phyloP scores from a whole-genome alignment of 2,113 vertebrate genomes.

The Strix uralensis region DNA sequence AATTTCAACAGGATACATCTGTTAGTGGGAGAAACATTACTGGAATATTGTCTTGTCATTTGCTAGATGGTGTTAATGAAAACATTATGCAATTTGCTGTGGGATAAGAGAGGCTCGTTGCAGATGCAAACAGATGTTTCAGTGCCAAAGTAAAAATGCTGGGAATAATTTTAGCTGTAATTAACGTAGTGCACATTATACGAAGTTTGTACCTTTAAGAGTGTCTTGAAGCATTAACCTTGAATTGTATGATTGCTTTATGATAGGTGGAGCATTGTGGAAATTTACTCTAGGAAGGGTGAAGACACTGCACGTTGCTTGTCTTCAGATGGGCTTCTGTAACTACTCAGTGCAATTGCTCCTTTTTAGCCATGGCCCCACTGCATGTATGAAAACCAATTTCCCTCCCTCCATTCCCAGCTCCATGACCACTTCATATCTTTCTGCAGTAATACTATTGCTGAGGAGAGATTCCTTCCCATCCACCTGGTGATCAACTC shows the following conservation, averaged over 20 bases:
- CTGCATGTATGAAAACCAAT: background rate
- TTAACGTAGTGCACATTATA: conserved; percentile 58
- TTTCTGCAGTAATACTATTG: background rate
- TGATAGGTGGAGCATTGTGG: background rate
- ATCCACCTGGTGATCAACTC: background rate
- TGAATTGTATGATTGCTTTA: conserved; percentile 40
- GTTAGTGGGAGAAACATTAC: conserved; percentile 37
- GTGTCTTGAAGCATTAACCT: conserved; percentile 55
- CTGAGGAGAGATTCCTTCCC: background rate
- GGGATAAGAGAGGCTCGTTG: conserved; percentile 38
- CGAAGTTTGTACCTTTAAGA: conserved; percentile 59
- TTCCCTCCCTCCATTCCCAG: background rate
- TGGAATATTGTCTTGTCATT: conserved; percentile 36
- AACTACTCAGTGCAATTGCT: background rate
- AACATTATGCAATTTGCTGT: conserved; percentile 57
- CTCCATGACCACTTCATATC: background rate
- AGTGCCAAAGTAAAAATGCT: conserved; percentile 45
- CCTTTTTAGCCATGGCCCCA: background rate
- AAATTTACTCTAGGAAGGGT: background rate
- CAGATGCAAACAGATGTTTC: conserved; percentile 73
- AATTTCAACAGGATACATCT: conserved; percentile 50
- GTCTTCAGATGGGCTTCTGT: background rate
- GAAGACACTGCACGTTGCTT: background rate
- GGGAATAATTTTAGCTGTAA: conserved; percentile 73
- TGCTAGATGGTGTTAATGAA: conserved; percentile 46